Evolutionary conservation across 2,888 invertebrate genomes (phyloP).

Genomic region (Euproctis similis): DNA sequence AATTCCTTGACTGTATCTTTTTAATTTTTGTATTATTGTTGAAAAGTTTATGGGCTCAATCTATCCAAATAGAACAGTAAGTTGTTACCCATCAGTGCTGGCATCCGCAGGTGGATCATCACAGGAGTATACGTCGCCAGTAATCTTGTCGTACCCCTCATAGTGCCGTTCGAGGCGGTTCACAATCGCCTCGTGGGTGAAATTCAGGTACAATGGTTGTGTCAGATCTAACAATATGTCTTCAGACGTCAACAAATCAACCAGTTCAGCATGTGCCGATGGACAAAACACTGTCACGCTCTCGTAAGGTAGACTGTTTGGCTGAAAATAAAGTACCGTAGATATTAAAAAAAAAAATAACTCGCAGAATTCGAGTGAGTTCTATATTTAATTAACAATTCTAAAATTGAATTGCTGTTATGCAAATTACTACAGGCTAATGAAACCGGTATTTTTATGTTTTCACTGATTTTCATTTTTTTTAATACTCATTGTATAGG

Average conservation of each 20-base stretch:
- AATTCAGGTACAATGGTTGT: constrained; percentile 89
- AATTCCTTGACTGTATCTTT: neutral
- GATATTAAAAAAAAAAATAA: neutral
- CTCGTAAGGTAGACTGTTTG: constrained; percentile 86
- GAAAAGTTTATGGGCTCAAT: too few species aligned
- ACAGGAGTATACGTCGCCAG: constrained; percentile 87
- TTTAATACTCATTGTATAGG: too few species aligned
- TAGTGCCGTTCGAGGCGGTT: constrained; percentile 79
- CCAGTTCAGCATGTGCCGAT: constrained; percentile 81
- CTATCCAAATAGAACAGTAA: too few species aligned
- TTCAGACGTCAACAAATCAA: constrained; percentile 84
- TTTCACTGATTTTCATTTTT: too few species aligned
- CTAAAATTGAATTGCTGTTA: too few species aligned
- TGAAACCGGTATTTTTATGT: too few species aligned
- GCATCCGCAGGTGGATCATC: constrained; percentile 77
- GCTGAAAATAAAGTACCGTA: constrained; percentile 78
- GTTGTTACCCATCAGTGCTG: constrained; percentile 76
- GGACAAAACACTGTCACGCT: constrained; percentile 92
- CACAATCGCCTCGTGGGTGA: constrained; percentile 88
- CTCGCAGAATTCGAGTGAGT: too few species aligned
- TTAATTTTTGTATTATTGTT: neutral
- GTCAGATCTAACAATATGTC: constrained; percentile 87
- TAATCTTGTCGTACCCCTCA: constrained; percentile 86
- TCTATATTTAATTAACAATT: too few species aligned
- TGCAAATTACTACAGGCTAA: too few species aligned